Conservation (phyloP, 2,888 invertebrate genomes). For the Agrotis ipsilon region DNA sequence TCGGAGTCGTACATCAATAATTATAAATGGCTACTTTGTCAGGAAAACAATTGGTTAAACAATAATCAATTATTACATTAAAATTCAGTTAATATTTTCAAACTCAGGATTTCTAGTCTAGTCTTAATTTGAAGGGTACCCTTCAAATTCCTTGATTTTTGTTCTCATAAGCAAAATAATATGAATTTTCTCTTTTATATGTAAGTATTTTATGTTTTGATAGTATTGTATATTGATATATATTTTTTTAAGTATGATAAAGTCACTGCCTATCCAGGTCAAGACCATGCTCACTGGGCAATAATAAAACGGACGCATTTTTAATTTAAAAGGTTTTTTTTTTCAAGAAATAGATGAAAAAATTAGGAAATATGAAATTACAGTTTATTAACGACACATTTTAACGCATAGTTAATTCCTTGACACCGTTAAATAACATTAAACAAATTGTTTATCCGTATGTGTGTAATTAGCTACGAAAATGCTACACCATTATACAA, state of each 20-base stretch:
- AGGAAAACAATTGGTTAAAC: no score
- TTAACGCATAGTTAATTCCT: constrained; percentile 31
- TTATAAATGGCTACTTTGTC: no score
- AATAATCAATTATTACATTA: no score
- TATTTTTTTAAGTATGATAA: background rate
- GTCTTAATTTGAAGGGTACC: no score
- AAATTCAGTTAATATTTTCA: no score
- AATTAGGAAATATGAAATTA: background rate
- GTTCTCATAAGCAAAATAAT: no score
- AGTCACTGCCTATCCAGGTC: constrained; percentile 1
- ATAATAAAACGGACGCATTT: background rate
- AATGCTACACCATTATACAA: constrained; percentile 57
- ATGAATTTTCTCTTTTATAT: no score
- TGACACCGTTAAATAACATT: constrained; percentile 52
- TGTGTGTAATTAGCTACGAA: constrained; percentile 56
- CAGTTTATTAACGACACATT: constrained; percentile 13
- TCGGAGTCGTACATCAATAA: no score
- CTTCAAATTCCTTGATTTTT: no score
- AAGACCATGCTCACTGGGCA: background rate
- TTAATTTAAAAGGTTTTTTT: background rate
- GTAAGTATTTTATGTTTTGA: no score
- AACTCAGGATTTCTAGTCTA: no score
- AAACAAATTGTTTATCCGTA: constrained; percentile 46
- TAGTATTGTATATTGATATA: no score
- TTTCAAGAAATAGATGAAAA: background rate